Evolutionary conservation across 2,797 vertebrate species (phyloP), one percentile per base, ranked within the genome.

Genomic region (Microchirus variegatus): DNA sequence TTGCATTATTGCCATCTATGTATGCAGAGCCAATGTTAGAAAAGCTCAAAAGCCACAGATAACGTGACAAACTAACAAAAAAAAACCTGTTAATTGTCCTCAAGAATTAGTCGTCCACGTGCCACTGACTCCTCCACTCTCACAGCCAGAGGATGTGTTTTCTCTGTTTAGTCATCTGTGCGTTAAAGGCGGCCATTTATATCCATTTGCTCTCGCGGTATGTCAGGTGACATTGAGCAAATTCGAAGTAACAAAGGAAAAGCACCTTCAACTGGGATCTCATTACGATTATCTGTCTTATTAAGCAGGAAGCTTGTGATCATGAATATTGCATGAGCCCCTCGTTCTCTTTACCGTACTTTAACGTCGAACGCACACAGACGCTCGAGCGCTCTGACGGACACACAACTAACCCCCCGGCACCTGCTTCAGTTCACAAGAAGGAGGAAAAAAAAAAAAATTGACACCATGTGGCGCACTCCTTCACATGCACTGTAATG

Each of bases 281-380:
- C 79, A 89, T 84, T 83, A 83, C 71, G 57, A 80, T 84, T 79
- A 88, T 86, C 72, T 45, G 54, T 81, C 85, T 87, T 78, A 77
- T 86, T 90, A 88, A 88, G 83, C 64, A n/a, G 50, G 51, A 52
- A 83, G 70, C 79, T 73, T 77, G 82, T 9, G 36, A 47, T 48
- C n/a, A 75, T 73, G 75, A 82, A 91, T 86, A 86, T 79, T 85
- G 51, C 76, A 85, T 78, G 59, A 85, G 77, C 13, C 10, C 10
- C 9, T 41, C 10, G 9, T 56, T 58, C 59, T 62, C 49, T 77
- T 82, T 67, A 43, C 17, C 10, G 8, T 6, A 1, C n/a, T n/a
- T n/a, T 1, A 56, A 26, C 44, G 50, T 58, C 53, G 46, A 62
- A 67, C 26, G 18, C 64, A 52, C 11, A 38, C n/a, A 40, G 15